A percentile compares a stretch with the other conserved stretches of the same genome.
These are phyloP conservation scores for Pyrrhia umbra DNA, from an alignment of 2,888 invertebrate genomes.

Conservation along the genomic window DNA sequence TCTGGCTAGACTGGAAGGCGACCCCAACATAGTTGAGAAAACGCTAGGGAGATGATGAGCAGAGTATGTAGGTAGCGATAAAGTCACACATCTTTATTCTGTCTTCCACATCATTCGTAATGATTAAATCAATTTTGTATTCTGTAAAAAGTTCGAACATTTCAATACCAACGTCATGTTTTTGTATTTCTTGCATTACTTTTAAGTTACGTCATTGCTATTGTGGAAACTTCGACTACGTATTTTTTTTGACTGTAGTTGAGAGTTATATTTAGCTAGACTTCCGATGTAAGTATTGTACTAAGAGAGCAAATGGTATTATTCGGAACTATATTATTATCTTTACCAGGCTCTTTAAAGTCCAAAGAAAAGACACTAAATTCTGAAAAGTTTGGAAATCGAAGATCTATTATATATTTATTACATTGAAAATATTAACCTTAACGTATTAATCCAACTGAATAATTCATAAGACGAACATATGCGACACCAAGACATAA, in stretches of 20 bases:
- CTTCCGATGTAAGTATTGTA: background rate
- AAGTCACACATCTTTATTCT: slow-evolving; percentile 14
- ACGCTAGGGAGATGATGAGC: slow-evolving; percentile 25
- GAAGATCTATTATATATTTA: slow-evolving; percentile 9
- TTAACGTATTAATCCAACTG: slow-evolving; percentile 26
- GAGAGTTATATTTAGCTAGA: background rate
- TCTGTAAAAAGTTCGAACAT: background rate
- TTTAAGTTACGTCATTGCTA: background rate
- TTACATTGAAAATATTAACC: slow-evolving; percentile 32
- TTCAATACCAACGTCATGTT: slow-evolving; percentile 1
- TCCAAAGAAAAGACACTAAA: too few relatives aligned
- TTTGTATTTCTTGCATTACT: background rate
- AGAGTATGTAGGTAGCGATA: slow-evolving; percentile 3
- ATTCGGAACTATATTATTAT: too few relatives aligned
- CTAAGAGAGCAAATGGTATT: too few relatives aligned
- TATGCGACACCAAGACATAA: slow-evolving; percentile 33
- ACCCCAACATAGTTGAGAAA: too few relatives aligned
- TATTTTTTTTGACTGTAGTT: background rate
- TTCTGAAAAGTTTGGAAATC: too few relatives aligned
- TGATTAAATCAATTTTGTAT: slow-evolving; percentile 8
- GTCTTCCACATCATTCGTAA: slow-evolving; percentile 9
- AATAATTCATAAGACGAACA: slow-evolving; percentile 47
- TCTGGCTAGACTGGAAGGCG: too few relatives aligned
- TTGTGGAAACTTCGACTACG: background rate
- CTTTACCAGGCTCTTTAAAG: too few relatives aligned